Base-by-base conservation (phyloP, 2,797 vertebrate genomes). In the Pachyuromys duprasi region DNA sequence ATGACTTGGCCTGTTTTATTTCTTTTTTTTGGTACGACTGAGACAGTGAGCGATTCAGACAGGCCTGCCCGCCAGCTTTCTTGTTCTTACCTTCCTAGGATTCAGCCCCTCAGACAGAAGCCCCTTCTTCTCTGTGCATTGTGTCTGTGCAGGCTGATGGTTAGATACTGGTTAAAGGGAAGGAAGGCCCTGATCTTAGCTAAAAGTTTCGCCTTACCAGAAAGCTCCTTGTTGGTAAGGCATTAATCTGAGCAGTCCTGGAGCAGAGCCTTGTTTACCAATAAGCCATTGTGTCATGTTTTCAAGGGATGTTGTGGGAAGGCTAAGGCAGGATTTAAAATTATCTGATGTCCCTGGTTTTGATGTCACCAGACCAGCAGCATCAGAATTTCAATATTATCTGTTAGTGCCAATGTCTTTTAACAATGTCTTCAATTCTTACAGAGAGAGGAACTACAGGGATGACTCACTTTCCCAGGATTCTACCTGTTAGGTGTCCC, bases 201-300 rank as follows among this genome's bases (percentile, higher is more conserved):
- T 76, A 82, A 60, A 57, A 33, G 17, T 18, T 3, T 36, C 14
- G 13, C 2, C 18, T 93, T 60, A 14, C 42, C 7, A 33, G 55
- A 88, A 86, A 92, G n/a, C n/a, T 76, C 88, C 28, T 69, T 1
- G 20, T 13, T 55, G 8, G 65, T n/a, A 95, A 87, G 53, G 20
- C 15, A 81, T 9, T 55, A 45, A 33, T 39, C 20, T 24, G 24
- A 22, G 2, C 42, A 22, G 6, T 8, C 57, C 62, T 0, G 33
- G 55, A 67, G 8, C 1, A 24, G 13, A 76, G n/a, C 17, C 6
- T 63, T 28, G 9, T 18, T 45, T 87, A 36, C n/a, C 26, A 81
- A 33, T 1, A 76, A 49, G 11, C n/a, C 39, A 26, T 3, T 55
- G 45, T 78, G 28, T 8, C 5, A 8, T 81, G 70, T 83, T 67